These are phyloP conservation scores for Panonychus citri DNA, from an alignment of 1,140 invertebrate genomes.

Conservation along the genomic window DNA sequence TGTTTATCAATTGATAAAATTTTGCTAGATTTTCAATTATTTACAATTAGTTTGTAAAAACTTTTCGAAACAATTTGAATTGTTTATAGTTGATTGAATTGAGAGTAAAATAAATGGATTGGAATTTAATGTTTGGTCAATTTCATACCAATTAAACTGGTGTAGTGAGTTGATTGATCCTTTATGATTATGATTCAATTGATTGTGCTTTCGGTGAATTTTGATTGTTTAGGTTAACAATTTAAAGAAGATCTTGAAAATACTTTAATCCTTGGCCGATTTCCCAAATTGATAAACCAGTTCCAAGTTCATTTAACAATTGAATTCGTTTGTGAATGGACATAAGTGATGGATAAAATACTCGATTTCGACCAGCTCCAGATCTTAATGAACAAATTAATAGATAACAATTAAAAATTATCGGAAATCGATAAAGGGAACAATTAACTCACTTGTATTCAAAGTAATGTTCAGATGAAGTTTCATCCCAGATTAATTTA, in stretches of 20 bases:
- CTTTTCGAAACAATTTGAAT: no score
- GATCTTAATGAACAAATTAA: conserved; percentile 29
- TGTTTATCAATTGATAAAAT: no score
- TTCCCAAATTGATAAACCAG: conserved; percentile 80
- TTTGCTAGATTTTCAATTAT: no score
- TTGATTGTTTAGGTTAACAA: no score
- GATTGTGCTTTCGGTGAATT: no score
- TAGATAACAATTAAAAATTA: conserved; percentile 8
- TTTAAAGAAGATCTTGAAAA: conserved; percentile 74
- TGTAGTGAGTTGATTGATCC: no score
- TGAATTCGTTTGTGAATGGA: conserved; percentile 57
- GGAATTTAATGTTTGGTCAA: no score
- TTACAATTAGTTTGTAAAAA: no score
- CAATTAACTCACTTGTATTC: conserved; percentile 43
- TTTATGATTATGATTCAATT: no score
- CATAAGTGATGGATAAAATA: conserved; percentile 69
- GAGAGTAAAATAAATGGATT: no score
- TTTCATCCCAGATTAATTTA: conserved; percentile 47
- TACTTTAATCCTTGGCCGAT: conserved; percentile 80
- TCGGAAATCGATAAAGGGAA: background rate
- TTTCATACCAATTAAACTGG: no score
- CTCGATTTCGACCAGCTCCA: conserved; percentile 36
- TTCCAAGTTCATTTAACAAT: conserved; percentile 47
- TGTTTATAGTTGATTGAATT: no score
- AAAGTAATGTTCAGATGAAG: conserved; percentile 56